A percentile compares a stretch with the other conserved stretches of the same genome.
These are phyloP conservation scores for Suncus etruscus DNA, from an alignment of 2,113 vertebrate species.

Conservation along the genomic window DNA sequence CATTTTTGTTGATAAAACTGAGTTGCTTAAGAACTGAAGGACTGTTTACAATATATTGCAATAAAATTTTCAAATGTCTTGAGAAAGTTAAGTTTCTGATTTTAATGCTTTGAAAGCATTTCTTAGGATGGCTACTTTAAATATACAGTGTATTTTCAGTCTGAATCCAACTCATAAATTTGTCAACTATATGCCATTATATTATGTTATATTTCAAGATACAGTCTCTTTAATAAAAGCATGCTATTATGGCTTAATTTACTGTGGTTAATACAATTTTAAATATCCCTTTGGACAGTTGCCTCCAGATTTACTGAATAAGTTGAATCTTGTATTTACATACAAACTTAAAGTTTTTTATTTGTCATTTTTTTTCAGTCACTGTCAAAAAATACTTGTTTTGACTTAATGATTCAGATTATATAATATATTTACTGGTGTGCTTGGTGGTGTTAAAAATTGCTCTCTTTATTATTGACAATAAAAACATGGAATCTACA, in stretches of 20 bases:
- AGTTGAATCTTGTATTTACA: background rate
- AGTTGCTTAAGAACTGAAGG: slow-evolving; percentile 59
- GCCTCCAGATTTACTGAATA: slow-evolving; percentile 28
- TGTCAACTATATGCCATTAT: slow-evolving; percentile 50
- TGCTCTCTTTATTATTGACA: background rate
- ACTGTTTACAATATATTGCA: slow-evolving; percentile 60
- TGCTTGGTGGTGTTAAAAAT: background rate
- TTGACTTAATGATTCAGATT: slow-evolving; percentile 14
- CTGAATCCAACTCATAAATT: slow-evolving; percentile 62
- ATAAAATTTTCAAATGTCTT: slow-evolving; percentile 58
- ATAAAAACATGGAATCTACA: background rate
- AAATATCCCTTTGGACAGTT: slow-evolving; percentile 48
- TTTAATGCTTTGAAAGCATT: slow-evolving; percentile 56
- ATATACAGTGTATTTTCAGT: slow-evolving; percentile 47
- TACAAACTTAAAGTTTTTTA: background rate
- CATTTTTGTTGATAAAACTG: slow-evolving; percentile 67
- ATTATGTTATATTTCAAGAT: slow-evolving; percentile 42
- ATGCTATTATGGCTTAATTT: slow-evolving; percentile 25
- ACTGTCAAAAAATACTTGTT: background rate
- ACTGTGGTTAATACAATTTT: slow-evolving; percentile 61
- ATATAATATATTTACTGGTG: background rate
- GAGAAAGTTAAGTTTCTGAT: slow-evolving; percentile 55
- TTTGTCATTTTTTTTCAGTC: slow-evolving; percentile 41
- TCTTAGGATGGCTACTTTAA: slow-evolving; percentile 73
- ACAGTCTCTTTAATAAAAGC: slow-evolving; percentile 59